Evolutionary conservation across 2,797 vertebrate genomes (phyloP), one percentile per base, ranked within the genome.

Genomic region (Parauchenoglanis punctatus): DNA sequence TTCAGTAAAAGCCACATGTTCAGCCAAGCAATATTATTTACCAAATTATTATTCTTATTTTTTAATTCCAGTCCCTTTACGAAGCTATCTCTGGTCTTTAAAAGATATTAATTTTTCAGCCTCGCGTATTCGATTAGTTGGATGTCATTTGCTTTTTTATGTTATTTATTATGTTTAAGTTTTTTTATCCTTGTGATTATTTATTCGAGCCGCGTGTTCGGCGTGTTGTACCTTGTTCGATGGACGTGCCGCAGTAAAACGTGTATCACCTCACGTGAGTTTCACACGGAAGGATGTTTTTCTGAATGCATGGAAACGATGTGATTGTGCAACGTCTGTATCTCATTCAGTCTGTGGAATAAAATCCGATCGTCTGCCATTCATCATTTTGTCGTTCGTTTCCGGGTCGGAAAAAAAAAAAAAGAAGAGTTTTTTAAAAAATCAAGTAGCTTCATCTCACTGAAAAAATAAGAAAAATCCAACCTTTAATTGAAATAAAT

Each of bases 271-370:
- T 67, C 65, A 78, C n/a, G 52, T 65, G 61, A 86, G 85, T 78
- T 83, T 89, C 46, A 72, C 68, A 54, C 31, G 54, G n/a, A 87
- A 86, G 81, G 63, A 18, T 15, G 84, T 81, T 83, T 80, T 56
- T 87, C 65, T 65, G 80, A 88, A 85, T 84, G 91, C 91, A 91
- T 91, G 91, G 73, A 90, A 81, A 67, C 56, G 72, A 59, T 89
- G 59, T 82, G 59, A 77, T 88, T 81, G 82, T 88, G 84, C 82
- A 78, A 75, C 52, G 70, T 88, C 35, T 67, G 46, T 88, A 23
- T 85, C 46, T 52, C 70, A 77, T 88, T 54, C 54, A 35, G 59
- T 88, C 78, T 76, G 68, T 77, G 31, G 58, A 88, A 85, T 88
- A 86, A 88, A 88, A 76, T 49, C 40, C 31, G 20, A 46, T 76